Evolutionary conservation across 2,797 vertebrate species (phyloP).

Genomic region (Euthynnus affinis): DNA sequence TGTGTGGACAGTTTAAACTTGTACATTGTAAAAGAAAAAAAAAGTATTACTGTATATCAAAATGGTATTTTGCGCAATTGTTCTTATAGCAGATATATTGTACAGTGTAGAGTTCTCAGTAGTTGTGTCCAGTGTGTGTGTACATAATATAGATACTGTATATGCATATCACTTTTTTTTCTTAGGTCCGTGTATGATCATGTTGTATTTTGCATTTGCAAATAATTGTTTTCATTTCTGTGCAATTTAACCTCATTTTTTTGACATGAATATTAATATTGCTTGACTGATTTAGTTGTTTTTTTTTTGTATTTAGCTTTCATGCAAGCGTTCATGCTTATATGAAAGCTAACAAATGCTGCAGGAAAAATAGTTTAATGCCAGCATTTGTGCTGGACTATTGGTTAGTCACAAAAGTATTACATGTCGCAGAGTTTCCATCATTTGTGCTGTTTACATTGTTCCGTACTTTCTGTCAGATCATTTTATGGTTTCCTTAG

Average conservation of each 20-base stretch:
- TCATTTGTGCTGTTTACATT: slow-evolving; percentile 64
- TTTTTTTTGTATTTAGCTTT: slow-evolving; percentile 26
- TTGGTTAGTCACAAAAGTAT: slow-evolving; percentile 36
- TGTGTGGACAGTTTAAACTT: slow-evolving; percentile 79
- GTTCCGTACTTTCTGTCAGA: slow-evolving; percentile 18
- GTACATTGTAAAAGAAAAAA: slow-evolving; percentile 78
- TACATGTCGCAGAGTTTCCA: slow-evolving; percentile 41
- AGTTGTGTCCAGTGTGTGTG: slow-evolving; percentile 81
- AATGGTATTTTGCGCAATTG: slow-evolving; percentile 84
- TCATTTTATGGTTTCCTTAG: slow-evolving; percentile 7
- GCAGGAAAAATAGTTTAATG: slow-evolving; percentile 24
- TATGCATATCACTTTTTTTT: slow-evolving; percentile 64
- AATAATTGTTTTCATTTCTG: slow-evolving; percentile 62
- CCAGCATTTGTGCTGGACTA: slow-evolving; percentile 28
- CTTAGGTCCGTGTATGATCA: slow-evolving; percentile 48
- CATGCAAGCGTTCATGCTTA: slow-evolving; percentile 26
- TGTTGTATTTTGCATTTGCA: slow-evolving; percentile 62
- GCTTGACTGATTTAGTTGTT: slow-evolving; percentile 35
- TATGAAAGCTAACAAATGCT: slow-evolving; percentile 25
- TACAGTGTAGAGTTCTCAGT: slow-evolving; percentile 84
- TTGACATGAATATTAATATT: slow-evolving; percentile 53
- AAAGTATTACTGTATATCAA: slow-evolving; percentile 84
- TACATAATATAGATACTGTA: slow-evolving; percentile 73
- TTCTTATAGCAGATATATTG: slow-evolving; percentile 85
- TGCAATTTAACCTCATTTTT: slow-evolving; percentile 71